Base-by-base conservation (phyloP, 1,140 invertebrate species). In the Anastrepha obliqua region DNA sequence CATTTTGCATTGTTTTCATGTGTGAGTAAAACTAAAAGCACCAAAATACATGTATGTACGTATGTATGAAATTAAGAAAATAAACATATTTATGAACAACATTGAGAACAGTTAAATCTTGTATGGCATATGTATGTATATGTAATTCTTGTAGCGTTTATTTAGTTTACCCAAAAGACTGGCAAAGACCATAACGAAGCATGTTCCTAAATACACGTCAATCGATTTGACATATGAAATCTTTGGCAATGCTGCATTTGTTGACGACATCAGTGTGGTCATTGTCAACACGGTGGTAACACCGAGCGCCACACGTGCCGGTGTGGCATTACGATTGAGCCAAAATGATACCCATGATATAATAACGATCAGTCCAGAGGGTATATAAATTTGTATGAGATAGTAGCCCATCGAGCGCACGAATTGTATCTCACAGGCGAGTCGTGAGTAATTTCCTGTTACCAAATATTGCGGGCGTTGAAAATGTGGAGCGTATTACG, bases 371-470 rank as follows among this genome's bases (percentile, higher is more conserved):
- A 99, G 96, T 93, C 98, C 97, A 93, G 98, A 99, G 90, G 98
- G 98, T 94, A 99, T 99, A 95, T 99, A 99, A 94, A 99, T 99
- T 95, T 99, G 99, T 95, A 99, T 99, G 91, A 99, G 95, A 95
- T 99, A 99, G 96, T 99, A 99, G 91, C 98, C 98, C 97, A 99
- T 98, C 91, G 98, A 99, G 89, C 98, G 96, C 88, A 98, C 98
- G 94, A 99, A 98, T 94, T 99, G 98, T 93, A 99, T 98, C 95
- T 99, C 98, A 94, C 98, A 98, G 88, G 98, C 97, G 95, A 99
- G 95, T 92, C 98, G 96, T 91, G 98, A 99, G 94, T 99, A 99
- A 95, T 99, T 99, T 95, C 98, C 98, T 99, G 95, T 87, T 88
- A 86, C 87, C 13, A 9, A 58, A 78, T 29, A 29, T 65, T 81